These are phyloP conservation scores for Conus canariensis DNA, from an alignment of 2,888 invertebrate species.

Conservation along the genomic window DNA sequence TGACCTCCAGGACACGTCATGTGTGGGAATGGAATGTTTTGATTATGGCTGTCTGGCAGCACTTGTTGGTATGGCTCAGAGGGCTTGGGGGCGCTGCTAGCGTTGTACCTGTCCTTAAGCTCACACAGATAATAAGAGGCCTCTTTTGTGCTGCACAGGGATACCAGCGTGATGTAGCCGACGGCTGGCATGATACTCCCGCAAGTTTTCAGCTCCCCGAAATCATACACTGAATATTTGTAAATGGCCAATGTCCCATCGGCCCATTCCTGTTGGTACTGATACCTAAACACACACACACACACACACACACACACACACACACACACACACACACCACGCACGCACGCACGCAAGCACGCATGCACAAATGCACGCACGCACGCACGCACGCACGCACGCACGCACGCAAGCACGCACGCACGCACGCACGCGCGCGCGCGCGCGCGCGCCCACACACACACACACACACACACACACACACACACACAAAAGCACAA, in stretches of 20 bases:
- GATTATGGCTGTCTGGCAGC: not conserved
- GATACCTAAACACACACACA: not conserved
- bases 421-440: too few relatives aligned
- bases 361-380: too few relatives aligned
- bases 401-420: too few relatives aligned
- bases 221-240: not conserved
- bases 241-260: constrained; percentile 12
- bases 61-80: not conserved
- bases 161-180: not conserved
- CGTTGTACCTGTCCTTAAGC: not conserved
- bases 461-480: too few relatives aligned
- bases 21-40: not conserved
- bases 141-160: not conserved
- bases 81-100: too few relatives aligned
- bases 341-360: too few relatives aligned
- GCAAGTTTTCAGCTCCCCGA: not conserved
- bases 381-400: too few relatives aligned
- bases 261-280: not conserved
- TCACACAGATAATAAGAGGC: not conserved
- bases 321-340: too few relatives aligned
- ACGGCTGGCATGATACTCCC: not conserved
- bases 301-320: too few relatives aligned
- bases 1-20: not conserved
- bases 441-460: too few relatives aligned
- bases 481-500: too few relatives aligned